Evolutionary conservation across 2,888 invertebrate species (phyloP), one percentile per base, ranked within the genome.

Genomic region (Perizoma flavofasciatum): DNA sequence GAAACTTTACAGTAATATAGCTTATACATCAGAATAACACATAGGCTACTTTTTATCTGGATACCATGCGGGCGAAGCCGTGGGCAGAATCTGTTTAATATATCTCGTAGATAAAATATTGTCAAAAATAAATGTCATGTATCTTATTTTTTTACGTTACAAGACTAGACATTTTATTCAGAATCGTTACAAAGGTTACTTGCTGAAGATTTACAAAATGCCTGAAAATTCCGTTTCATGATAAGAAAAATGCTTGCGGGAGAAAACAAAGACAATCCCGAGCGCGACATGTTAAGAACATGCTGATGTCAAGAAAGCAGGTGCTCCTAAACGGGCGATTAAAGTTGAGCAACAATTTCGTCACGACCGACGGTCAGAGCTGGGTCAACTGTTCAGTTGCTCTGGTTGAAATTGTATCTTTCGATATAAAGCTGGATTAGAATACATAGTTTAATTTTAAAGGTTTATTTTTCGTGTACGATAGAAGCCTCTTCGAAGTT

Each of bases 281-380:
- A 47, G 48, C 44, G 60, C 40, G 60, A 52, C 47, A 54, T 50
- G 50, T 58, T 62, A 32, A 58, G 65, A 59, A 61, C 59, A 61
- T 55, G 63, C 63, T 64, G 65, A 64, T 52, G 64, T 55, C 53
- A 48, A 60, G 54, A 64, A 56, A 59, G 49, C 55, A 39, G n/a
- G 45, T 33, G 7, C 1, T n/a, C 44, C n/a, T 51, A 56, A 22
- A 55, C 55, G 46, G 57, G 52, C 48, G 7, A 61, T 51, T 57
- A 34, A 47, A 41, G 51, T 57, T 47, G 47, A 5, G 33, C 50
- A 50, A 49, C 10, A 44, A 6, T n/a, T 41, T 41, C 10, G 41
- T 10, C 10, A 10, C 10, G 5, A 40, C 1, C 5, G 41, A n/a
- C 8, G n/a, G n/a, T 10, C n/a, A 9, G 39, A 39, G 39, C 39